Evolutionary conservation across 2,888 invertebrate species (phyloP).

Genomic region (Dryococelus australis): DNA sequence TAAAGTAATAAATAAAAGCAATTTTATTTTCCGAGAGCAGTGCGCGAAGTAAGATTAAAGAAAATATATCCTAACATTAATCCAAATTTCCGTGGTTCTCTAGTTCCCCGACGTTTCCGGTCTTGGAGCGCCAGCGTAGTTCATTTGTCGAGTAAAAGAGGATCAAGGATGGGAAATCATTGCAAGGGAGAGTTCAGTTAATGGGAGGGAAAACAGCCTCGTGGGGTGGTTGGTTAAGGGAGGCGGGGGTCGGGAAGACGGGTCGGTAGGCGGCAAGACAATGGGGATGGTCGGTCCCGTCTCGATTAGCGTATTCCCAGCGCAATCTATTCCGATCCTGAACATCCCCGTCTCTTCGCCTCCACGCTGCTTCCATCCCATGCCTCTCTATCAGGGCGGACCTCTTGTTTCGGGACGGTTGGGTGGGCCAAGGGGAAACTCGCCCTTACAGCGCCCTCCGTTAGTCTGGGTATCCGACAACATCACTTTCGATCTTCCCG

Average conservation of each 20-base stretch:
- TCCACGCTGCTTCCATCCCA: neutral
- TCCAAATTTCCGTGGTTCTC: neutral
- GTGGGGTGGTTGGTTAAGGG: neutral
- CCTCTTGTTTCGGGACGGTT: neutral
- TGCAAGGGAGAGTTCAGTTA: neutral
- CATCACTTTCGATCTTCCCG: neutral
- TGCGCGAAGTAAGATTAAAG: too few relatives aligned
- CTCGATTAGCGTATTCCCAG: conserved; percentile 40
- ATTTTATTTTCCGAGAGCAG: too few relatives aligned
- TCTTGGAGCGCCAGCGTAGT: neutral
- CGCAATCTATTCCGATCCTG: conserved; percentile 34
- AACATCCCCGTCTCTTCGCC: neutral
- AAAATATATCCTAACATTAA: neutral
- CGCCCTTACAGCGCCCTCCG: neutral
- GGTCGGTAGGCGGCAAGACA: neutral
- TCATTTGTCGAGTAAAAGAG: neutral
- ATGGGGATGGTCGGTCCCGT: conserved; percentile 34
- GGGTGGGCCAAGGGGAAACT: neutral
- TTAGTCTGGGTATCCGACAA: neutral
- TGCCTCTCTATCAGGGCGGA: neutral
- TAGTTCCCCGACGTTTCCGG: neutral
- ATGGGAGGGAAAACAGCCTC: neutral
- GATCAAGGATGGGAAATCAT: neutral
- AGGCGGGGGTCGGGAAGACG: neutral
- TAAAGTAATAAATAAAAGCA: too few relatives aligned